Conservation (phyloP, 2,797 vertebrate species). For the Intellagama lesueurii region DNA sequence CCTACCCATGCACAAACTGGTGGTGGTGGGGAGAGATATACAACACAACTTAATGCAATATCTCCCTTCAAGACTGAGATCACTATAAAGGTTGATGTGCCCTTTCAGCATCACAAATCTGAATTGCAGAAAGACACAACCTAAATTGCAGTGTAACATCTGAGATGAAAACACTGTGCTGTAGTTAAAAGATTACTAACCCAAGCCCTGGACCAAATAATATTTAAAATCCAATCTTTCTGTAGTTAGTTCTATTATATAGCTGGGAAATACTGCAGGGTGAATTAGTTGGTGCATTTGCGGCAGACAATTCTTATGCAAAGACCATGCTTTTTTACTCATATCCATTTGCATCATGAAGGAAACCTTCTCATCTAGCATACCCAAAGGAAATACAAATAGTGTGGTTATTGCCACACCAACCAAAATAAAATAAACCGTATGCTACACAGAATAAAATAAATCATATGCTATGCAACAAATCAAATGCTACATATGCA, state of each 20-base stretch:
- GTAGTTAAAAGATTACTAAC: neutral
- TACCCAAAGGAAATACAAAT: neutral
- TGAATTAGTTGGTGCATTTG: neutral
- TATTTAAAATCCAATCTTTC: neutral
- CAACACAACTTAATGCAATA: neutral
- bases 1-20: neutral
- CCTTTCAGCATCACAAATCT: neutral
- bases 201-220: neutral
- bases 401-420: no score
- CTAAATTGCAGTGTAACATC: neutral
- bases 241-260: neutral
- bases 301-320: neutral
- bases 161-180: neutral
- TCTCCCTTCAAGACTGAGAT: neutral
- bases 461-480: no score
- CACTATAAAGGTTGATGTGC: neutral
- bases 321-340: neutral
- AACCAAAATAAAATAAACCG: no score
- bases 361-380: neutral
- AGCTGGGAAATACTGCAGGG: neutral
- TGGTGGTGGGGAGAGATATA: no score
- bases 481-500: neutral
- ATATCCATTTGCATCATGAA: neutral
- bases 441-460: no score
- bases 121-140: neutral